Conservation (phyloP, 2,113 vertebrate species). For the Corydoras sp. region DNA sequence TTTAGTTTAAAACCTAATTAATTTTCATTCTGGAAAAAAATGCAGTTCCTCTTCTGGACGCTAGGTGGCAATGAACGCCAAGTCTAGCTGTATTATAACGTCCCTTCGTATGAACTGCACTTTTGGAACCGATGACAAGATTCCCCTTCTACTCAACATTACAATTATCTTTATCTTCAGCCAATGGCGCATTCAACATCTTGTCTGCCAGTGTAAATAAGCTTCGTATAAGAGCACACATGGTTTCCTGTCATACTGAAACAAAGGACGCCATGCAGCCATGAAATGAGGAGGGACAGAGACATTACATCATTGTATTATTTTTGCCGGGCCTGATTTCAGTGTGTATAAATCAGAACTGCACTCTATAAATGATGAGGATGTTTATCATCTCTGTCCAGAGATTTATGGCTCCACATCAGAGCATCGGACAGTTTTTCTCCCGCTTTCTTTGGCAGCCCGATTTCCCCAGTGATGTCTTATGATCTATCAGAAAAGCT, state of each 20-base stretch:
- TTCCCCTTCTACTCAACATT: too few species aligned
- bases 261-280: background rate
- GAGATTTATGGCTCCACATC: background rate
- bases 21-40: too few species aligned
- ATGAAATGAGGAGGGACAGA: background rate
- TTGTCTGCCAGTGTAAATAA: background rate
- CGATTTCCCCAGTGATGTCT: slow-evolving; percentile 41
- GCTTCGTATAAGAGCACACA: background rate
- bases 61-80: too few species aligned
- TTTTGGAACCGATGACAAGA: too few species aligned
- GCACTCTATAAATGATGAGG: background rate
- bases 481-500: slow-evolving; percentile 14
- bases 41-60: too few species aligned
- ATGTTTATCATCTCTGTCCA: background rate
- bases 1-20: too few species aligned
- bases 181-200: background rate
- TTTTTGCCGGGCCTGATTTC: background rate
- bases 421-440: background rate
- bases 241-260: background rate
- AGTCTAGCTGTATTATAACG: too few species aligned
- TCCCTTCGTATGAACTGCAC: too few species aligned
- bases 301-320: background rate
- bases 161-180: too few species aligned
- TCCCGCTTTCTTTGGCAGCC: slow-evolving; percentile 25
- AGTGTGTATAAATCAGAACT: slow-evolving; percentile 1